Evolutionary conservation across 2,888 invertebrate genomes (phyloP), one percentile per base, ranked within the genome.

Genomic region (Portevinia maculata): DNA sequence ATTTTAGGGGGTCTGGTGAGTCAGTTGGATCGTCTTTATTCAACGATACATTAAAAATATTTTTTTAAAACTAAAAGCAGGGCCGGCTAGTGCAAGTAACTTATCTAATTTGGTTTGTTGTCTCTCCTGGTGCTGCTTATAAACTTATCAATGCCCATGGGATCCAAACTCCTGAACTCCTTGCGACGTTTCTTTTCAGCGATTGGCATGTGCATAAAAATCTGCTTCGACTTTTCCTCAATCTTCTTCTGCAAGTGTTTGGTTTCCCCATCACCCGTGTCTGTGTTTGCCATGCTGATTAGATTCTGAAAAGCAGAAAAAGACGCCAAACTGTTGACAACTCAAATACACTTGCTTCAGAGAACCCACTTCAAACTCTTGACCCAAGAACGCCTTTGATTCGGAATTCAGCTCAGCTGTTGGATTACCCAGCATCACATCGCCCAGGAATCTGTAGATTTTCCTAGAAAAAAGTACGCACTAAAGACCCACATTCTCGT

Each of bases 351-450:
- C n/a, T n/a, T 19, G 17, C 4, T 11, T 15, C 9, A 4, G 11
- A 9, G 1, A 30, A 46, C 24, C 44, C 83, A 90, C 89, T 85
- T 88, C 86, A 28, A 89, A 87, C 73, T 89, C 89, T 0, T 84
- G 85, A 3, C 84, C 81, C 0, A 89, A 64, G 79, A 88, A 89
- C 17, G 85, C 79, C 17, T 86, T 86, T 17, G 87, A 87, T 24
- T 85, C 83, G 2, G 71, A 48, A 74, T 85, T 84, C 13, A 90
- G 32, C 4, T 85, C 84, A 9, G 85, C 83, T 62, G 88, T 90
- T 2, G 90, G 89, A 9, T 88, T 86, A 0, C 90, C 90, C n/a
- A 86, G 76, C 70, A 90, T 85, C 0, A 88, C 88, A 48, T 88
- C 88, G 21, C 88, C 87, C 2, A 90, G n/a, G 79, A 88, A 90